A percentile compares a stretch with the other conserved stretches of the same genome.
Evolutionary conservation across 2,888 invertebrate genomes (phyloP).

Genomic region (Silvanus unidentatus): DNA sequence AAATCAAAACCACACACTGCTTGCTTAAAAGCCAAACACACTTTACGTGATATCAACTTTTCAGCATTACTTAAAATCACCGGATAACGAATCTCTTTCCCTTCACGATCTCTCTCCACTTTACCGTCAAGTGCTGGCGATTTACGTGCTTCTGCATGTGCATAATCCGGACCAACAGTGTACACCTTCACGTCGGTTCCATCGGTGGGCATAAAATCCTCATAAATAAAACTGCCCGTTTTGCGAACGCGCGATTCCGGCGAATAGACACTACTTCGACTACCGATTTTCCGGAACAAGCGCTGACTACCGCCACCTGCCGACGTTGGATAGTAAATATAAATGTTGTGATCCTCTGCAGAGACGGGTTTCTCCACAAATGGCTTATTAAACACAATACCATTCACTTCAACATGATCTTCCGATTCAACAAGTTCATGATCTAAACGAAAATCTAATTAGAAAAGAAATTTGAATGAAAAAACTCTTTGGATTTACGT

Average conservation of each 20-base stretch:
- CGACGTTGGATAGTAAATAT: constrained; percentile 98
- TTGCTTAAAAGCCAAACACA: constrained; percentile 94
- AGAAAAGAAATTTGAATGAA: not conserved
- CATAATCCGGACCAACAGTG: constrained; percentile 98
- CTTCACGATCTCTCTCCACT: constrained; percentile 96
- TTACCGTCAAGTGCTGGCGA: constrained; percentile 98
- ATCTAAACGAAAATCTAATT: constrained; percentile 54
- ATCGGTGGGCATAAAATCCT: constrained; percentile 99
- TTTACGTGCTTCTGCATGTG: constrained; percentile 98
- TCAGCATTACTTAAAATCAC: constrained; percentile 96
- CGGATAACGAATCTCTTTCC: constrained; percentile 97
- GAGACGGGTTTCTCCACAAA: constrained; percentile 99
- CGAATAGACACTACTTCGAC: constrained; percentile 97
- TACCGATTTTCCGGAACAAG: constrained; percentile 98
- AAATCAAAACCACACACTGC: constrained; percentile 99
- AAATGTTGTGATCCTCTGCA: constrained; percentile 99
- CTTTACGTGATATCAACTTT: constrained; percentile 95
- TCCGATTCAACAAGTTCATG: constrained; percentile 91
- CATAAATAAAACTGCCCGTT: constrained; percentile 98
- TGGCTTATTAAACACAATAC: constrained; percentile 92
- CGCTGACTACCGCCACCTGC: constrained; percentile 98
- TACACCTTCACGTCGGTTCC: constrained; percentile 71
- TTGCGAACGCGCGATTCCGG: constrained; percentile 93
- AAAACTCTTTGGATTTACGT: too few species aligned
- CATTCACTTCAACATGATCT: constrained; percentile 96